These are phyloP conservation scores for Myotis lucifugus DNA, from an alignment of 2,113 vertebrate genomes.

Conservation along the genomic window DNA sequence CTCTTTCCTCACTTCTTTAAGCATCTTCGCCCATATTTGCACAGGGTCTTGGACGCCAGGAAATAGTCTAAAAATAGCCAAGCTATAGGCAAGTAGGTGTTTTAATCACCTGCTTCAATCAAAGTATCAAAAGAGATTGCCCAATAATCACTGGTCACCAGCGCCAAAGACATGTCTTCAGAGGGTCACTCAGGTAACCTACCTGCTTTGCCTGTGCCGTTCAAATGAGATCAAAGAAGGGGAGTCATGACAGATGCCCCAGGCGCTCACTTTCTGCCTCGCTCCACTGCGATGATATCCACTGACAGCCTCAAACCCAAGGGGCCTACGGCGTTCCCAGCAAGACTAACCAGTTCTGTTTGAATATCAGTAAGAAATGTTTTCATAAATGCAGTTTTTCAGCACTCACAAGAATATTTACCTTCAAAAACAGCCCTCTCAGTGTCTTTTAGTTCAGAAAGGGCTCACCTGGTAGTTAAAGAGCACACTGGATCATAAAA, in stretches of 20 bases:
- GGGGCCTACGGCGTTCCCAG: not conserved
- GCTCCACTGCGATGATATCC: not conserved
- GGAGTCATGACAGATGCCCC: not conserved
- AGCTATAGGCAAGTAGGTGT: not conserved
- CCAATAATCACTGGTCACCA: not conserved
- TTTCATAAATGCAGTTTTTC: not conserved
- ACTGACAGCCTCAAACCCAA: not conserved
- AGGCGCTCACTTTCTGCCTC: not conserved
- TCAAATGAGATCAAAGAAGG: not conserved
- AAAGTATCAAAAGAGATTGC: not conserved
- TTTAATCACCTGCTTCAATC: conserved; percentile 11
- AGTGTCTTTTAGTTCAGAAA: not conserved
- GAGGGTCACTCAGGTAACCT: not conserved
- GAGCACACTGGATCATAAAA: not conserved
- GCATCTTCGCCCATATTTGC: conserved; percentile 14
- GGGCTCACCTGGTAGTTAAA: conserved; percentile 1
- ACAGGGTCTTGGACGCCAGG: not conserved
- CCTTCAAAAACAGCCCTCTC: conserved; percentile 1
- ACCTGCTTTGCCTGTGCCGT: not conserved
- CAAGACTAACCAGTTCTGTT: not conserved
- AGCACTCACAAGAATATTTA: not conserved
- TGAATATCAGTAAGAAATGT: not conserved
- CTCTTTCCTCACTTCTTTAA: not conserved
- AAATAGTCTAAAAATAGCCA: conserved; percentile 37
- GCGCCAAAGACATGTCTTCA: not conserved